Conservation (phyloP, 2,888 invertebrate genomes). For the Lepidocyrtoides sp. region DNA sequence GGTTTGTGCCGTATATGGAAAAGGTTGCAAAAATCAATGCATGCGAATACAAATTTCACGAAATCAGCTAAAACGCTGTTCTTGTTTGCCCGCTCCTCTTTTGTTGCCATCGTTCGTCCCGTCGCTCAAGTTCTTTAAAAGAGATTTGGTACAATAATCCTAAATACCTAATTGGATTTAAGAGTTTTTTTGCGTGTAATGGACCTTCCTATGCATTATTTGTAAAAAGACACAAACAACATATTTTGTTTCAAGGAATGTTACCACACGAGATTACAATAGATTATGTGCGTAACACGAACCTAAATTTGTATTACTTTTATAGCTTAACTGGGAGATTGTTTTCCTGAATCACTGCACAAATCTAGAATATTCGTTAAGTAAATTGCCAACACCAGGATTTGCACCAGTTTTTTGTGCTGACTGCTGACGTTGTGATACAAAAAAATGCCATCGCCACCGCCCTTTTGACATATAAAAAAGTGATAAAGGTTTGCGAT, state of each 20-base stretch:
- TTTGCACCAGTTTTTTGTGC: not conserved
- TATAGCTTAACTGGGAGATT: not conserved
- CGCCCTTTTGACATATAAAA: constrained; percentile 30
- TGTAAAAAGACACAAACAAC: not conserved
- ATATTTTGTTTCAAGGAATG: not conserved
- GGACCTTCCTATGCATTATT: not conserved
- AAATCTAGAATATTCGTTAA: not conserved
- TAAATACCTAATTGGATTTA: not conserved
- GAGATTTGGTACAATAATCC: not conserved
- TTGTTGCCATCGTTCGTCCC: not conserved
- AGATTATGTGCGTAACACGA: not conserved
- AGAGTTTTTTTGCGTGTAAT: not conserved
- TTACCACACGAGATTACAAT: not conserved
- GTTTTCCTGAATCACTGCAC: constrained; percentile 7
- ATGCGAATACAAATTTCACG: not conserved
- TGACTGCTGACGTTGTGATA: not conserved
- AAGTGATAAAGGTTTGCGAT: not conserved
- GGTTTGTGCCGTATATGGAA: not conserved
- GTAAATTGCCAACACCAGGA: not conserved
- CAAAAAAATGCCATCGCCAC: not conserved
- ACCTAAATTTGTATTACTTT: not conserved
- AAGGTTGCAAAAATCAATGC: constrained; percentile 36
- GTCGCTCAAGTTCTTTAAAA: not conserved
- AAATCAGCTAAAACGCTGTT: not conserved
- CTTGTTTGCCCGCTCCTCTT: not conserved